These are phyloP conservation scores for Ramazzottius varieornatus DNA, from an alignment of 2,888 invertebrate genomes.

Conservation along the genomic window DNA sequence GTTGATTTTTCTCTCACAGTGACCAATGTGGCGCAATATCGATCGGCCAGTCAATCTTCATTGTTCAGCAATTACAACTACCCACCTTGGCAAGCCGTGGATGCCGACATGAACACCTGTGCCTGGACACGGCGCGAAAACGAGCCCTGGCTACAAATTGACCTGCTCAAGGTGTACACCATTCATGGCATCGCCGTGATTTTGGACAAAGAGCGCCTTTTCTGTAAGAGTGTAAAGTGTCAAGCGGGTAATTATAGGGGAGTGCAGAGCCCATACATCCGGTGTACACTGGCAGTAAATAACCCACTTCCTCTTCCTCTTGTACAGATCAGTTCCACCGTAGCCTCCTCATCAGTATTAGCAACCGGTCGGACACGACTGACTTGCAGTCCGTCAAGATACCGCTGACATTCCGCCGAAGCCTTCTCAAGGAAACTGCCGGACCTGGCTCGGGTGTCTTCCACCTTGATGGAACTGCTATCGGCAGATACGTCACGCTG, in stretches of 20 bases:
- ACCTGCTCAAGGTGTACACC: background rate
- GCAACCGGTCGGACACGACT: background rate
- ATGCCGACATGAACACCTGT: background rate
- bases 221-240: background rate
- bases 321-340: constrained; percentile 1
- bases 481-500: background rate
- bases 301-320: background rate
- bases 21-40: background rate
- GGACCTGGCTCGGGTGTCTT: constrained; percentile 2
- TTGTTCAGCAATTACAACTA: background rate
- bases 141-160: background rate
- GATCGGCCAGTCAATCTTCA: background rate
- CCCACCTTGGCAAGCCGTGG: background rate
- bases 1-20: background rate
- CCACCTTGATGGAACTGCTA: background rate
- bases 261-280: background rate
- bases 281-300: background rate
- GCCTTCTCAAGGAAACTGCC: background rate
- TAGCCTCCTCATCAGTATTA: background rate
- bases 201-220: background rate
- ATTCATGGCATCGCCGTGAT: background rate
- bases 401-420: background rate
- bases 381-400: background rate
- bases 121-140: background rate
- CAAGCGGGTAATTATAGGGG: background rate